phyloP scores from a whole-genome alignment of 2,888 invertebrate genomes.

The Eulithis prunata region DNA sequence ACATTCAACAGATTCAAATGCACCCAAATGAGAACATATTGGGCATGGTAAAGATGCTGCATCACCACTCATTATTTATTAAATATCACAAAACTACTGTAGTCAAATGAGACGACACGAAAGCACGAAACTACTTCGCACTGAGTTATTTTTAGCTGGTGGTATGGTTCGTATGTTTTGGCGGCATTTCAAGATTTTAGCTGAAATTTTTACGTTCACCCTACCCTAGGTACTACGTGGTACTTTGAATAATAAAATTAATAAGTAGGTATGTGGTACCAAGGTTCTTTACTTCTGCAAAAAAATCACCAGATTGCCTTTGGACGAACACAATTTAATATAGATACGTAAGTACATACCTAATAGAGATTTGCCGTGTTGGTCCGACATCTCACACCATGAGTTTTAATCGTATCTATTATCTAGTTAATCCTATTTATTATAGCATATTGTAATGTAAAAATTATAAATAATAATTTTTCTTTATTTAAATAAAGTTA shows the following conservation, averaged over 20 bases:
- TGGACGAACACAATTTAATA: background rate
- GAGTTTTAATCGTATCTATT: no score
- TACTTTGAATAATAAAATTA: background rate
- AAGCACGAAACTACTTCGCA: slow-evolving; percentile 65
- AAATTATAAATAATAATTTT: no score
- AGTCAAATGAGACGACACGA: slow-evolving; percentile 10
- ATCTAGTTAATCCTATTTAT: no score
- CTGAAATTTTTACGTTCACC: slow-evolving; percentile 22
- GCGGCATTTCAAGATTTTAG: slow-evolving; percentile 73
- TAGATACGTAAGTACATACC: background rate
- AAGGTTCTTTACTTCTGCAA: no score
- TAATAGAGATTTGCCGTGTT: background rate
- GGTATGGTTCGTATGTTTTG: slow-evolving; percentile 66
- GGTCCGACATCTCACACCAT: no score
- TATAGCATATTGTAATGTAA: no score
- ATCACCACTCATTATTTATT: slow-evolving; percentile 72
- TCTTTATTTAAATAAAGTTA: no score
- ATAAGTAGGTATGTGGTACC: no score
- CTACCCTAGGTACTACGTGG: background rate
- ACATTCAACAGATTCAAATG: slow-evolving; percentile 88
- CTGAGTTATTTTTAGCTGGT: slow-evolving; percentile 74
- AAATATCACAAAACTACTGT: slow-evolving; percentile 11
- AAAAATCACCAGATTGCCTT: background rate
- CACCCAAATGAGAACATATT: slow-evolving; percentile 88
- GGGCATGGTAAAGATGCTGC: slow-evolving; percentile 88